Evolutionary conservation across 2,113 vertebrate genomes (phyloP).

Genomic region (Genyomyrus donnyi): DNA sequence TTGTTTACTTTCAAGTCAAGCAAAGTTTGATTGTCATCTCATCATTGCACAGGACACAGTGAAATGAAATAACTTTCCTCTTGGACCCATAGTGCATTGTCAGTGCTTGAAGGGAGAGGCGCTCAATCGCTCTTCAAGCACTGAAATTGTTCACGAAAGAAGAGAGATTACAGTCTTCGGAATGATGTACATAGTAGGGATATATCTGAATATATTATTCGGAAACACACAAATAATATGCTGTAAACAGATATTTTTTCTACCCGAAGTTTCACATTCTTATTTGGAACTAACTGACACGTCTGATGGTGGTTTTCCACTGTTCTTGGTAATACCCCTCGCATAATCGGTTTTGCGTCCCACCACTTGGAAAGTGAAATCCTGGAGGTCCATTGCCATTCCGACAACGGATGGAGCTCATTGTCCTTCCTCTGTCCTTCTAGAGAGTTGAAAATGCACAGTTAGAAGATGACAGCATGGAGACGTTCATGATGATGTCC

Average conservation of each 20-base stretch:
- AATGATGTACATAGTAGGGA: no score
- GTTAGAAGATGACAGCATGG: conserved; percentile 37
- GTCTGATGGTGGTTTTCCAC: not conserved
- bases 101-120: no score
- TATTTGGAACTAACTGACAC: no score
- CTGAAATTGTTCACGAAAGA: not conserved
- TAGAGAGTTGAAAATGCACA: conserved; percentile 18
- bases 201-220: not conserved
- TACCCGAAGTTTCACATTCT: not conserved
- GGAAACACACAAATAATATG: not conserved
- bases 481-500: conserved; percentile 54
- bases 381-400: not conserved
- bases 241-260: not conserved
- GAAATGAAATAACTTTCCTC: not conserved
- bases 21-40: not conserved
- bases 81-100: not conserved
- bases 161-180: not conserved
- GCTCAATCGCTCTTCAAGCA: no score
- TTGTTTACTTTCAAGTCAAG: not conserved
- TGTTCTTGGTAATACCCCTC: not conserved
- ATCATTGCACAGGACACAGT: not conserved
- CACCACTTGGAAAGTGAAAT: not conserved
- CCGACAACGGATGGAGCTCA: no score
- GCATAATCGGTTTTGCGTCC: not conserved
- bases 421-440: not conserved